Evolutionary conservation across 1,140 invertebrate genomes (phyloP).

Genomic region (Anoplolepis gracilipes): DNA sequence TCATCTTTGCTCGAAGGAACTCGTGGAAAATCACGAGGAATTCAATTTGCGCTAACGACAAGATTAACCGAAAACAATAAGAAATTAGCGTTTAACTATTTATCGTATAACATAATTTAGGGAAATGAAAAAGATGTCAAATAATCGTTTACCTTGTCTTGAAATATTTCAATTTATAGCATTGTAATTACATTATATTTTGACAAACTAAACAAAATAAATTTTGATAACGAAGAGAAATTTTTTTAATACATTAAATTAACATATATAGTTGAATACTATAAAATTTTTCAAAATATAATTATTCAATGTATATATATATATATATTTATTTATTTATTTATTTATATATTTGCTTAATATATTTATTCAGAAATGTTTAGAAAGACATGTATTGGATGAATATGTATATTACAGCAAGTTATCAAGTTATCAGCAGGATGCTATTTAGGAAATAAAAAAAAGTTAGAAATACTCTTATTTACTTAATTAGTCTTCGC

Average conservation of each 20-base stretch:
- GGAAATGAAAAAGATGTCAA: background rate
- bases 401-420: background rate
- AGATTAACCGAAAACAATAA: conserved; percentile 2
- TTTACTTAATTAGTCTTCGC: conserved; percentile 25
- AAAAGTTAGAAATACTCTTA: background rate
- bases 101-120: background rate
- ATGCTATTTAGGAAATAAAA: conserved; percentile 21
- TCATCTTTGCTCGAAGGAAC: conserved; percentile 15
- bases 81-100: conserved; percentile 13
- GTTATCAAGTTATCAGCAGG: background rate
- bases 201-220: background rate
- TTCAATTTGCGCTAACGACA: conserved; percentile 25
- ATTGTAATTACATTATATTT: background rate
- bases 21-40: background rate
- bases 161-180: background rate
- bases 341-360: no score
- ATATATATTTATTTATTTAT: no score
- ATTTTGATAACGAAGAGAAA: no score
- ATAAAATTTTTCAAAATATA: conserved; percentile 7
- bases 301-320: no score
- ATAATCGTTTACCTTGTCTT: background rate
- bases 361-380: background rate
- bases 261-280: no score
- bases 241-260: no score
- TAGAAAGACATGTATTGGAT: background rate